Conservation (phyloP, 2,797 vertebrate genomes). For the Chaetophractus vellerosus region DNA sequence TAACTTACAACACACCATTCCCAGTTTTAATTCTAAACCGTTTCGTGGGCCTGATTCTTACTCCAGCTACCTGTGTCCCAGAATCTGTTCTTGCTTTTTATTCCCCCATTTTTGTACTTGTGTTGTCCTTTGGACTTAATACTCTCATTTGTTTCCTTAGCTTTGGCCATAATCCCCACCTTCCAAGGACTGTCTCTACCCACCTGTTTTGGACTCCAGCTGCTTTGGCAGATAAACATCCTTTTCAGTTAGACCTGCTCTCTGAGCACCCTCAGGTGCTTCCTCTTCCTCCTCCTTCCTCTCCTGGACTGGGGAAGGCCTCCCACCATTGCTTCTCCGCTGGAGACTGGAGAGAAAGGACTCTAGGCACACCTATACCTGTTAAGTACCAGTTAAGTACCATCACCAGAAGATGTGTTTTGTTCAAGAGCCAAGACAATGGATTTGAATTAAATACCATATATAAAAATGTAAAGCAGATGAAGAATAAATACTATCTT, state of each 20-base stretch:
- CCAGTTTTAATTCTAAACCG: background rate
- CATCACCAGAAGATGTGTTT: background rate
- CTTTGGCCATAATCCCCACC: background rate
- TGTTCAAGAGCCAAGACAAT: background rate
- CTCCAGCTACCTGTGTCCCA: too few relatives aligned
- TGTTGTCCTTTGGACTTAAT: background rate
- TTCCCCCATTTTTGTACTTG: background rate
- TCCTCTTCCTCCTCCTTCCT: background rate
- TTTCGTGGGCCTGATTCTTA: background rate
- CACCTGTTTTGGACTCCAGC: background rate
- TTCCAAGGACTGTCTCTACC: background rate
- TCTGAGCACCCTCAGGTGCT: background rate
- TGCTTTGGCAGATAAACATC: background rate
- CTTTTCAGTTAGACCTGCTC: background rate
- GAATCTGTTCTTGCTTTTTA: background rate
- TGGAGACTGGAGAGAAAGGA: background rate
- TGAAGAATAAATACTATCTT: slow-evolving; percentile 19
- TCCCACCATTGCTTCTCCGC: background rate
- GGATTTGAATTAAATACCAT: background rate
- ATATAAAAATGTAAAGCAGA: background rate
- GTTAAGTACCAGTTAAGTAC: background rate
- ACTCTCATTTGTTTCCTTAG: background rate
- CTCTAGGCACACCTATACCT: background rate
- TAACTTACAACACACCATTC: background rate
- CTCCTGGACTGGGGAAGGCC: background rate